A percentile compares a stretch with the other conserved stretches of the same genome.
Conservation (phyloP, 2,888 invertebrate genomes). For the Zaprionus bogoriensis region DNA sequence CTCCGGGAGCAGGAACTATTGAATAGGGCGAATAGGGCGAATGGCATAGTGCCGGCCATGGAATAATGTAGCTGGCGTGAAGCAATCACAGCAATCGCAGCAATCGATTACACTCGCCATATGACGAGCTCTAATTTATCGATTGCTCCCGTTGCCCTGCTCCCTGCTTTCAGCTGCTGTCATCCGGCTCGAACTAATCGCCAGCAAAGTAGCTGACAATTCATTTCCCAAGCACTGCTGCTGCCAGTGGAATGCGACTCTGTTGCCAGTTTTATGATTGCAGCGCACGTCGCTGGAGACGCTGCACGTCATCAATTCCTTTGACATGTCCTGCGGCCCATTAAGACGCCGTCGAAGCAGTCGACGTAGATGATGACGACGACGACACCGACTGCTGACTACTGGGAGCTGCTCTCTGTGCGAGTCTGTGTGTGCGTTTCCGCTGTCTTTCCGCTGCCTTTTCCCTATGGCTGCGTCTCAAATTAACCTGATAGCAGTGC, state of each 20-base stretch:
- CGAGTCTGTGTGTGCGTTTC: slow-evolving; percentile 40
- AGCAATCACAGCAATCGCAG: neutral
- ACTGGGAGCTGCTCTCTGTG: slow-evolving; percentile 1
- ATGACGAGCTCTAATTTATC: neutral
- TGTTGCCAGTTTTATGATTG: slow-evolving; percentile 61
- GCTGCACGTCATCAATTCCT: slow-evolving; percentile 75
- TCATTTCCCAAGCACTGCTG: slow-evolving; percentile 53
- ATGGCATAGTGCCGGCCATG: slow-evolving; percentile 41
- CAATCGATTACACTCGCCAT: neutral
- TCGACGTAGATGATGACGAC: slow-evolving; percentile 29
- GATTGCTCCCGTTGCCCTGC: neutral
- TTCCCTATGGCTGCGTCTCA: slow-evolving; percentile 54
- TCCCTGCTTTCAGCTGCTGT: neutral
- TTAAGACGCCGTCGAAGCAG: slow-evolving; percentile 51
- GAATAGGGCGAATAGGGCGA: slow-evolving; percentile 35
- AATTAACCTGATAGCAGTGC: slow-evolving; percentile 70
- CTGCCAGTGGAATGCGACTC: slow-evolving; percentile 28
- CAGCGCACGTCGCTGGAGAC: slow-evolving; percentile 57
- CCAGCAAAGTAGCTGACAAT: slow-evolving; percentile 51
- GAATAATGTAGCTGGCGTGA: slow-evolving; percentile 58
- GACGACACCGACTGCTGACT: slow-evolving; percentile 17
- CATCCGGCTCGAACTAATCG: slow-evolving; percentile 53
- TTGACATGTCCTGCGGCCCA: slow-evolving; percentile 78
- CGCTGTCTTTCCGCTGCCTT: slow-evolving; percentile 58
- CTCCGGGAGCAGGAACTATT: neutral